These are phyloP conservation scores for Octopus bimaculoides DNA, from an alignment of 1,140 invertebrate species.

Conservation along the genomic window DNA sequence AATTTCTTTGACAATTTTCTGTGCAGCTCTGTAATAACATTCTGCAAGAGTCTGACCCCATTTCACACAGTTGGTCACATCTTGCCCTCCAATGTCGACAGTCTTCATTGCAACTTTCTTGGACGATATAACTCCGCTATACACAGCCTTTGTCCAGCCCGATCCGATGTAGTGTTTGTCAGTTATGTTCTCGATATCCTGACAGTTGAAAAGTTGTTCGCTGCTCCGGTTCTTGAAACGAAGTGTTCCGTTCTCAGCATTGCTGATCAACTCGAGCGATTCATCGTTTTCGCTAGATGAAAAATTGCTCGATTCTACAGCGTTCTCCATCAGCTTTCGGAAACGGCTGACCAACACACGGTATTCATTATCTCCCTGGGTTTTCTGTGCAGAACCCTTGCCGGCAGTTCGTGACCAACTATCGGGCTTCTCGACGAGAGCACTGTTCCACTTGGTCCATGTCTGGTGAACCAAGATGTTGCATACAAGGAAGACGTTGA, in stretches of 20 bases:
- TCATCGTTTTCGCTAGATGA: slow-evolving; percentile 19
- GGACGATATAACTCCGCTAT: slow-evolving; percentile 46
- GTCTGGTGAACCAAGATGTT: slow-evolving; percentile 13
- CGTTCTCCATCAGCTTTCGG: slow-evolving; percentile 37
- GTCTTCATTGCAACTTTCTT: slow-evolving; percentile 57
- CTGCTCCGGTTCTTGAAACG: slow-evolving; percentile 12
- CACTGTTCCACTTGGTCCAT: neutral
- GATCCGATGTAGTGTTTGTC: slow-evolving; percentile 47
- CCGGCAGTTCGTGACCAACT: slow-evolving; percentile 12
- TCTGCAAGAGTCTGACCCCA: slow-evolving; percentile 29
- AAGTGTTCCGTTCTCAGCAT: slow-evolving; percentile 13
- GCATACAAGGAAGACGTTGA: neutral
- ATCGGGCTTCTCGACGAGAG: neutral
- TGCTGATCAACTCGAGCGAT: neutral
- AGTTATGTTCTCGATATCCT: slow-evolving; percentile 38
- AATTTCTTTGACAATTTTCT: slow-evolving; percentile 57
- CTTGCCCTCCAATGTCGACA: slow-evolving; percentile 56
- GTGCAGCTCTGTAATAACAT: slow-evolving; percentile 55
- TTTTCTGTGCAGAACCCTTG: slow-evolving; percentile 9
- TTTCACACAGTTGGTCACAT: slow-evolving; percentile 53
- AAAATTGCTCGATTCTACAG: slow-evolving; percentile 23
- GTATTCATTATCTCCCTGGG: slow-evolving; percentile 15
- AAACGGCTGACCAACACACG: slow-evolving; percentile 37
- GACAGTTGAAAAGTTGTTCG: slow-evolving; percentile 37
- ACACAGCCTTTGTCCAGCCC: slow-evolving; percentile 62